Base-by-base conservation (phyloP, 1,140 invertebrate species). In the Lepidurus apus region DNA sequence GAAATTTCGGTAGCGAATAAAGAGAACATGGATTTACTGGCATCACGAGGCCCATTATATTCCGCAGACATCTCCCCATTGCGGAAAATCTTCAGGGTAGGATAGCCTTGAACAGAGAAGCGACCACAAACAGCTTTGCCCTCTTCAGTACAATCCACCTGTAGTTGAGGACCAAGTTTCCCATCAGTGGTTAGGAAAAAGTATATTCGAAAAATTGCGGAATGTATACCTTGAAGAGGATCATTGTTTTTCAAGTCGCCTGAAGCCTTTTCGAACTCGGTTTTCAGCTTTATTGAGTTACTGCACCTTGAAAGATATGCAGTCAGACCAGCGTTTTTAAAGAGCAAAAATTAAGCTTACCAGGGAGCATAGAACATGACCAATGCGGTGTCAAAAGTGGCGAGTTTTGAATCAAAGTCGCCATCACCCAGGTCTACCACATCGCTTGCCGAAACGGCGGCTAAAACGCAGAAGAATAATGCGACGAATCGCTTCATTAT, bases 281-380 rank as follows among this genome's bases (percentile, higher is more conserved):
- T 98, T 82, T 98, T 98, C 80, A 99, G 86, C 85, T 91, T 90
- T 86, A n/a, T 99, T 99, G 87, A 99, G 87, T 99, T 97, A 43
- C 95, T 95, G 87, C 95, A 98, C 93, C 93, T 93, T 79, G 45
- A 80, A 83, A 80, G 21, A 75, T 80, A 78, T 74, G 42, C 76
- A 34, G 80, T 9, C 24, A 81, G 13, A 21, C 13, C 6, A 81
- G 74, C 10, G 7, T 34, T 42, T 34, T 74, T 34, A 13, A 81
- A 11, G 26, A 44, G 24, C 21, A 42, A 77, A 21, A 75, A 21
- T 45, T 74, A 81, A 80, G 87, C 91, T 92, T 88, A 97, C 97
- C 97, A 99, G 80, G 96, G 97, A 81, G 97, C 97, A 87, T 97
- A 98, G 90, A 98, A 98, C 93, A 98, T 97, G 82, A 98, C 95